Percentiles rank a stretch among this genome's conserved stretches.
These are phyloP conservation scores for Cotesia vestalis DNA, from an alignment of 1,140 invertebrate genomes.

Conservation along the genomic window DNA sequence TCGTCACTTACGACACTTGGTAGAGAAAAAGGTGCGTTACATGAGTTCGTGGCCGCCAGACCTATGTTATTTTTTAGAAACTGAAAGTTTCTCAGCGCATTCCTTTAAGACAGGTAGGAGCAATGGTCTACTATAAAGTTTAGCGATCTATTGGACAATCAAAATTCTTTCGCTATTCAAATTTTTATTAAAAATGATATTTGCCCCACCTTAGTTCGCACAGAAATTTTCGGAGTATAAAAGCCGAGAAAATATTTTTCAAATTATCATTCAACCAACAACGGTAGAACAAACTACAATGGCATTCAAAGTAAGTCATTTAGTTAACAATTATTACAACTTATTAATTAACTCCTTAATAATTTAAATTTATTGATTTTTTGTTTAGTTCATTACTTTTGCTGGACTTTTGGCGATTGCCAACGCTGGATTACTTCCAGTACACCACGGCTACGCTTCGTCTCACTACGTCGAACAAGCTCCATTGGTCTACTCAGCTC, in stretches of 20 bases:
- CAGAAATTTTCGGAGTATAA: constrained; percentile 4
- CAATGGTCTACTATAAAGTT: no score
- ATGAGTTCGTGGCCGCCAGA: no score
- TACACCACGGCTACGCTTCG: constrained; percentile 26
- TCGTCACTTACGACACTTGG: no score
- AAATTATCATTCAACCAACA: background rate
- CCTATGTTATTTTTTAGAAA: no score
- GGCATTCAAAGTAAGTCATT: constrained; percentile 35
- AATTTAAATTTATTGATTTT: background rate
- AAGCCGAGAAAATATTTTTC: background rate
- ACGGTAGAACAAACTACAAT: constrained; percentile 24
- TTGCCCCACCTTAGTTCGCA: background rate
- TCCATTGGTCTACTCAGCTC: constrained; percentile 14
- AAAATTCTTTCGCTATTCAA: background rate
- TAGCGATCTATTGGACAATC: no score
- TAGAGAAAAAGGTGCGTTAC: no score
- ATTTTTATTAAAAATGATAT: background rate
- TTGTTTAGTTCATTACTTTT: constrained; percentile 60
- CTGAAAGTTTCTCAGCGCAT: no score
- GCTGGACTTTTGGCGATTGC: constrained; percentile 60
- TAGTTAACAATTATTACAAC: background rate
- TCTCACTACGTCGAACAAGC: constrained; percentile 38
- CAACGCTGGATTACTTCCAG: constrained; percentile 52
- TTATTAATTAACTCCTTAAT: background rate
- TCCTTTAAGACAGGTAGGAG: no score